Percentiles rank a stretch among this genome's conserved stretches.
Conservation (phyloP, 2,113 vertebrate genomes). For the Anolis sagrei region DNA sequence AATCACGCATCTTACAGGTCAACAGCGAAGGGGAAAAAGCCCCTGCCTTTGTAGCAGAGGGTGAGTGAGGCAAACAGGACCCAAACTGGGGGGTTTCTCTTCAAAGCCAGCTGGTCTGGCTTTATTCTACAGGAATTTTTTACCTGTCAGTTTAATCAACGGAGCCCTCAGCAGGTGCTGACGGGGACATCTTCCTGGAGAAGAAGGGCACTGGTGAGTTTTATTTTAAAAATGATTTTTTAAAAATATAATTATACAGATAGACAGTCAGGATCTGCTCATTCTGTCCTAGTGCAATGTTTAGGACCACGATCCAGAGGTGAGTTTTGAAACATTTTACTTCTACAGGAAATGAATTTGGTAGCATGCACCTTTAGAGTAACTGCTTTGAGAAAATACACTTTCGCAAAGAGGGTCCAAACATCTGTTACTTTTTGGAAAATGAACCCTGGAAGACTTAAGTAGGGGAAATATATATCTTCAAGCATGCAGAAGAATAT, state of each 20-base stretch:
- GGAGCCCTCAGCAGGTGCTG: constrained; percentile 94
- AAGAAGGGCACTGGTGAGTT: constrained; percentile 96
- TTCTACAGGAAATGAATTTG: constrained; percentile 47
- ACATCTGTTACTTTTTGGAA: constrained; percentile 55
- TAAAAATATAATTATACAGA: constrained; percentile 20
- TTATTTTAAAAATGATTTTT: constrained; percentile 55
- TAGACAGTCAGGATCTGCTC: constrained; percentile 57
- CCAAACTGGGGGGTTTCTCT: constrained; percentile 94
- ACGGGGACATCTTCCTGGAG: constrained; percentile 94
- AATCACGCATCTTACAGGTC: constrained; percentile 85
- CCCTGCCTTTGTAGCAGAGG: constrained; percentile 83
- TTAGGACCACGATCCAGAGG: constrained; percentile 25
- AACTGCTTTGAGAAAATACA: constrained; percentile 52
- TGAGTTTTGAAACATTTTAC: constrained; percentile 10
- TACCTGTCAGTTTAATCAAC: constrained; percentile 85
- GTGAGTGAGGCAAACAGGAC: constrained; percentile 88
- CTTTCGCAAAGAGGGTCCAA: constrained; percentile 47
- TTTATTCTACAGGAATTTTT: constrained; percentile 87
- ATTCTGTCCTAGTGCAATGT: constrained; percentile 26
- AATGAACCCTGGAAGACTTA: constrained; percentile 40
- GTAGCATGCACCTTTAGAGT: constrained; percentile 23
- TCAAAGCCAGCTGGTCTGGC: constrained; percentile 99
- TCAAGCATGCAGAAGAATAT: background rate
- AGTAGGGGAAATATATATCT: constrained; percentile 29
- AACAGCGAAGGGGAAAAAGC: constrained; percentile 84